Base-by-base conservation (phyloP, 35 echinoderm and acorn worm species). In the Ptychodera flava region DNA sequence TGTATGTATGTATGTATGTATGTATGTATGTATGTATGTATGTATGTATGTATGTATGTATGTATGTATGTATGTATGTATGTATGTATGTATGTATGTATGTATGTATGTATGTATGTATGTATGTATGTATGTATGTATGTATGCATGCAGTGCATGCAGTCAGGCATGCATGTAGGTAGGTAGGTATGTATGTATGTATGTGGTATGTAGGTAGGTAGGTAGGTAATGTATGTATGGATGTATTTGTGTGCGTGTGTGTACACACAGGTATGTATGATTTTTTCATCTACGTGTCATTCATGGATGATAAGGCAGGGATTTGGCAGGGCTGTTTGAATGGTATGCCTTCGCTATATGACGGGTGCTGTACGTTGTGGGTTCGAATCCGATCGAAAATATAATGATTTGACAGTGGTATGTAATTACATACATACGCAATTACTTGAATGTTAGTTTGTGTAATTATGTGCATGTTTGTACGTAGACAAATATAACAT, bases 1-100 rank as follows among this genome's bases (percentile, higher is more conserved):
- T 64, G 45, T 64, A 64, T 64, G 45, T 64, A 64, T 64, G 45
- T 64, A 64, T 64, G 45, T 64, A 64, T 64, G 45, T 64, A 64
- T 64, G 45, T 64, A 64, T 64, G 45, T 64, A 64, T 64, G 45
- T 64, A 64, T 64, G 45, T 64, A 64, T 64, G 45, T 64, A 64
- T 64, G 45, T 64, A 22, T 64, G 45, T 64, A 22, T 64, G 45
- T 64, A 22, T 64, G 22, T 64, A 22, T 64, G 45, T 64, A 22
- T 64, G 22, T 64, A 22, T 64, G 22, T 64, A 22, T 64, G 22
- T 64, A 22, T 64, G 22, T 64, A 22, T 64, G 22, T 64, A 22
- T 64, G 22, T 64, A 22, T 64, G 22, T 64, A 22, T 64, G 22
- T 64, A 22, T 64, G 22, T 64, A 22, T 64, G 22, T 64, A 22